These are phyloP conservation scores for Gila orcuttii DNA, from an alignment of 2,113 vertebrate species.

Conservation along the genomic window DNA sequence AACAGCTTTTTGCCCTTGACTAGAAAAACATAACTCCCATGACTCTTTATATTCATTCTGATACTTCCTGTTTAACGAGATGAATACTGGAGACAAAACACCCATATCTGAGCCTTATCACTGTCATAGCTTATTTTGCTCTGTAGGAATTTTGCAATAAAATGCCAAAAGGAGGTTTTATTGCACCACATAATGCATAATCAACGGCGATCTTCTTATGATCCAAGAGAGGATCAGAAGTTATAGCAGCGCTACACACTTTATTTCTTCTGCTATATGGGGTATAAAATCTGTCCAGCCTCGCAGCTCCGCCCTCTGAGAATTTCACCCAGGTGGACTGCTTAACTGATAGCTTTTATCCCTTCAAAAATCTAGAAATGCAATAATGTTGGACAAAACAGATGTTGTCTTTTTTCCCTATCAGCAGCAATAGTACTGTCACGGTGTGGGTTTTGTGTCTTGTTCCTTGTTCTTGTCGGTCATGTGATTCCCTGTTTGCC, in stretches of 20 bases:
- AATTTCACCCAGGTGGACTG: constrained; percentile 26
- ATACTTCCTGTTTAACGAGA: constrained; percentile 19
- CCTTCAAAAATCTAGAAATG: background rate
- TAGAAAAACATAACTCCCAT: background rate
- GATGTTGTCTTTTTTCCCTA: constrained; percentile 21
- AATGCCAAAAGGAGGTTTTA: constrained; percentile 37
- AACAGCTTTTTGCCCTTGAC: constrained; percentile 31
- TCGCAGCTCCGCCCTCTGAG: constrained; percentile 24
- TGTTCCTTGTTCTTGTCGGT: too few species aligned
- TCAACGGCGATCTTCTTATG: constrained; percentile 39
- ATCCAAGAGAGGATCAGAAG: constrained; percentile 41
- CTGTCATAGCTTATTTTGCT: constrained; percentile 18
- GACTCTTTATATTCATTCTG: constrained; percentile 23
- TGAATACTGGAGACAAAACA: constrained; percentile 30
- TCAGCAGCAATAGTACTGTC: background rate
- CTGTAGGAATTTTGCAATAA: constrained; percentile 34
- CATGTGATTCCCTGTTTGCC: too few species aligned
- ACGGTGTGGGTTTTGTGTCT: too few species aligned
- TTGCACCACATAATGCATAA: constrained; percentile 33
- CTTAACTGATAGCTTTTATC: constrained; percentile 15
- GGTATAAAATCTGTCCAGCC: constrained; percentile 40
- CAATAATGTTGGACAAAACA: constrained; percentile 27
- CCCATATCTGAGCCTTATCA: constrained; percentile 6
- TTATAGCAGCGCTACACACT: constrained; percentile 27
- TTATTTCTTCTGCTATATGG: constrained; percentile 42